phyloP scores from a whole-genome alignment of 2,888 invertebrate genomes.

The Tachina grossa region DNA sequence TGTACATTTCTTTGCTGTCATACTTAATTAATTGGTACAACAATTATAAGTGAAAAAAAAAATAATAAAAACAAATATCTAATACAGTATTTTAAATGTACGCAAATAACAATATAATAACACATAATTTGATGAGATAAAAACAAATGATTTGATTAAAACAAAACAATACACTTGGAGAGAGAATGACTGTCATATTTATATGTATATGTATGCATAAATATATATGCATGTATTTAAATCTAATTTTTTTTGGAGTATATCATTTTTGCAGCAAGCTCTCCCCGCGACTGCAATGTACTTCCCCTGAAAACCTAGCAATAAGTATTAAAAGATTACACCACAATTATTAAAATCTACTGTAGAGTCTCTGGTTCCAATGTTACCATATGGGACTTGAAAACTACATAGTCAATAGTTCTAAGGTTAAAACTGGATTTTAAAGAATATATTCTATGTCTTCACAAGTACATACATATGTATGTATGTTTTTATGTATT shows the following conservation, averaged over 20 bases:
- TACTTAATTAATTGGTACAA: conserved; percentile 21
- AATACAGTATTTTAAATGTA: conserved; percentile 25
- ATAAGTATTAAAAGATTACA: no score
- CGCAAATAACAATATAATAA: conserved; percentile 55
- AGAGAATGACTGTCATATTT: conserved; percentile 40
- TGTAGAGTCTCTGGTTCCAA: no score
- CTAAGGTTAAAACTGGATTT: no score
- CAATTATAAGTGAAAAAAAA: neutral
- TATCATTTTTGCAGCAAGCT: no score
- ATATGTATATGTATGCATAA: neutral
- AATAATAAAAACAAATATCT: neutral
- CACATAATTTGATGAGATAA: conserved; percentile 51
- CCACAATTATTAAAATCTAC: no score
- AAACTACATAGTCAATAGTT: no score
- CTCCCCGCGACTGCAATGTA: no score
- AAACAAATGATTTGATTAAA: conserved; percentile 49
- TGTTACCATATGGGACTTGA: no score
- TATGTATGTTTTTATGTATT: neutral
- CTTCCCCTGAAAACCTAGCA: no score
- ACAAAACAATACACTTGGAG: conserved; percentile 35
- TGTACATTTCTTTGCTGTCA: conserved; percentile 15
- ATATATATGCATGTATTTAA: neutral
- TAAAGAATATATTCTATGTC: no score
- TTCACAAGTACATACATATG: neutral
- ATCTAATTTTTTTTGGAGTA: no score